Conservation (phyloP, 1,140 invertebrate species). For the Asobara japonica region DNA sequence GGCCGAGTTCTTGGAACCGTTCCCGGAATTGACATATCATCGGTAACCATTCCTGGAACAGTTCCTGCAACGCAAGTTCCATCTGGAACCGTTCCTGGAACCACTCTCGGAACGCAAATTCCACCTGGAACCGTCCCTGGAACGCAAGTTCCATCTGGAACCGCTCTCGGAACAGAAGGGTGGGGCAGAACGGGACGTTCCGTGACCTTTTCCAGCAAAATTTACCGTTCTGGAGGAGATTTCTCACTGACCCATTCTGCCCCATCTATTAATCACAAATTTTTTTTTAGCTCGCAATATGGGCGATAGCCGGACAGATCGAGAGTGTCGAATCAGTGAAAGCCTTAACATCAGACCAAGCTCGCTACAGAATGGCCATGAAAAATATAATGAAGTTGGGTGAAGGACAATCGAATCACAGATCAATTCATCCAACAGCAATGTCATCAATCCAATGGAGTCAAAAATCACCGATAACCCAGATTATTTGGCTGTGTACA, state of each 20-base stretch:
- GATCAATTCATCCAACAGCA: conserved; percentile 69
- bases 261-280: background rate
- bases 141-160: too few relatives aligned
- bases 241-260: background rate
- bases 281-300: conserved; percentile 70
- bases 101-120: too few relatives aligned
- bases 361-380: conserved; percentile 72
- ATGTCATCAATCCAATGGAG: conserved; percentile 71
- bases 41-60: too few relatives aligned
- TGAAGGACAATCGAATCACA: conserved; percentile 69
- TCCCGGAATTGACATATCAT: too few relatives aligned
- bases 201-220: too few relatives aligned
- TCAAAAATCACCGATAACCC: conserved; percentile 72
- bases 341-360: conserved; percentile 71
- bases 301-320: conserved; percentile 77
- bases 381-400: conserved; percentile 75
- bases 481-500: conserved; percentile 74
- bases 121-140: too few relatives aligned
- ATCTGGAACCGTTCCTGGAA: too few relatives aligned
- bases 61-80: too few relatives aligned
- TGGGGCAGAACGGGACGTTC: too few relatives aligned
- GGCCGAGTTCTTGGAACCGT: too few relatives aligned
- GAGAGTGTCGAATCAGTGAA: conserved; percentile 72
- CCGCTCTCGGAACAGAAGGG: too few relatives aligned
- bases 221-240: too few relatives aligned